Base-by-base conservation (phyloP, 2,888 invertebrate species). In the Barypeithes pellucidus region DNA sequence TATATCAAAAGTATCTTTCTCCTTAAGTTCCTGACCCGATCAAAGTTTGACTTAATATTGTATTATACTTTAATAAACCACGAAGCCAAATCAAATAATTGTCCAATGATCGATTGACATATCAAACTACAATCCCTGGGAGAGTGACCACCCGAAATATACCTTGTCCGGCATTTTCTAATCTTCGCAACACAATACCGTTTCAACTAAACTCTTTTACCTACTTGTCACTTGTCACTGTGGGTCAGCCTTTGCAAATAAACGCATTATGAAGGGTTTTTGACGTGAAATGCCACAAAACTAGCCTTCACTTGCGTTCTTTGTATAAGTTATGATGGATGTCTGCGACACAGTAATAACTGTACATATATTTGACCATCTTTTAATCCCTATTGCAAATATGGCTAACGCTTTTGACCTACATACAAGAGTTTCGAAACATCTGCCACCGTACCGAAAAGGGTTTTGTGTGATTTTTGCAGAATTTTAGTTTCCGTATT, bases 291-390 rank as follows among this genome's bases (percentile, higher is more conserved):
- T 82, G 80, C 79, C 82, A 79, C 76, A 82, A 80, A 82, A 82
- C 82, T 83, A 80, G 83, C 83, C 83, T 82, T 81, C 80, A 80
- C 81, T 83, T 82, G 77, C 79, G 75, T 76, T 72, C 79, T 81
- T 83, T 81, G 81, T 83, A 68, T 72, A 63, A 77, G 77, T 78
- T 84, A 85, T 85, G 85, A 85, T 85, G 84, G 85, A 85, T 85
- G 83, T 84, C 83, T 84, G 79, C 83, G 82, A 83, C 82, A 82
- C 82, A 76, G 81, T 80, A 81, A 81, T 82, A 82, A 82, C 82
- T 82, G 82, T 82, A 80, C 75, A 81, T 79, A 79, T 78, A 80
- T 81, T 78, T 80, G 80, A 78, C 80, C 79, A 80, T 78, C 79
- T 77, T 79, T 79, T 83, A 83, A 83, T 82, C 82, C 80, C 81